Evolutionary conservation across 2,797 vertebrate genomes (phyloP).

Genomic region (Periophthalmus magnuspinnatus): DNA sequence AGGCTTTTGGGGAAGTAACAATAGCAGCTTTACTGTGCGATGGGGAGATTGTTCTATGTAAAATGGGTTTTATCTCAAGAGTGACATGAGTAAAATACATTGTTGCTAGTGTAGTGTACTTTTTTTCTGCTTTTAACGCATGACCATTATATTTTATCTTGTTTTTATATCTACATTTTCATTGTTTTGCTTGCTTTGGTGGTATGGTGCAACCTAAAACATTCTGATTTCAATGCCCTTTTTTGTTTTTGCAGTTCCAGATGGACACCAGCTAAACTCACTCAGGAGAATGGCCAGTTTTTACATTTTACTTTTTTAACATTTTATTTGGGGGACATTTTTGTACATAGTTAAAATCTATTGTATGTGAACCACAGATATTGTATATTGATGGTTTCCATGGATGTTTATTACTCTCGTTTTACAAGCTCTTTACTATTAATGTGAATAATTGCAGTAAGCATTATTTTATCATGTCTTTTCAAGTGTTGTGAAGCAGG

Average conservation of each 20-base stretch:
- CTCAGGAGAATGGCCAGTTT: slow-evolving; percentile 10
- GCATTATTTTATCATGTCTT: slow-evolving; percentile 16
- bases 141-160: no score
- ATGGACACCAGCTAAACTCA: slow-evolving; percentile 90
- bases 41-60: no score
- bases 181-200: no score
- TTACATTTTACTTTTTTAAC: background rate
- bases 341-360: slow-evolving; percentile 77
- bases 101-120: no score
- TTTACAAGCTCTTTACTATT: slow-evolving; percentile 10
- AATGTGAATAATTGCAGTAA: slow-evolving; percentile 35
- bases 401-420: slow-evolving; percentile 8
- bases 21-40: background rate
- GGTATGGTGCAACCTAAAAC: no score
- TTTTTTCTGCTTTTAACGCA: no score
- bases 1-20: background rate
- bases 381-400: slow-evolving; percentile 32
- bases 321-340: slow-evolving; percentile 1
- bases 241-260: slow-evolving; percentile 62
- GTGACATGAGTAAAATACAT: no score
- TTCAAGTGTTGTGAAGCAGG: slow-evolving; percentile 11
- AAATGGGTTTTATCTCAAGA: no score
- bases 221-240: background rate
- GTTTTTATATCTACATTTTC: background rate
- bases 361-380: slow-evolving; percentile 78